Evolutionary conservation across 2,797 vertebrate genomes (phyloP).

Genomic region (Ctenochaetus hawaiiensis): DNA sequence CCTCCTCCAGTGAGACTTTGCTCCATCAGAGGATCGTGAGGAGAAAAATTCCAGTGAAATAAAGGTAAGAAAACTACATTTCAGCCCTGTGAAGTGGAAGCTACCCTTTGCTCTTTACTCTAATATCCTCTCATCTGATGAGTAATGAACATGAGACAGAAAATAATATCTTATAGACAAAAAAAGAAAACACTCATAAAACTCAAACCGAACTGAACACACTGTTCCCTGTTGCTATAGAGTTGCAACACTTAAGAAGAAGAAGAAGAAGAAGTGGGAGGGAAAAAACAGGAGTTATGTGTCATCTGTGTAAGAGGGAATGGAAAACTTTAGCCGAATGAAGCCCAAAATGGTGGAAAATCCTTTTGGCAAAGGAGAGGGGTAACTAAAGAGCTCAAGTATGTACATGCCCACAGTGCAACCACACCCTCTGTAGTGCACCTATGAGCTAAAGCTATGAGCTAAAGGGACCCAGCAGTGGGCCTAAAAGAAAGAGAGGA

Average conservation of each 20-base stretch:
- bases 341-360: conserved; percentile 16
- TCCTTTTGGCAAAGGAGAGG: conserved; percentile 2
- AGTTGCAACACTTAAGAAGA: conserved; percentile 9
- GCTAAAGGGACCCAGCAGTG: background rate
- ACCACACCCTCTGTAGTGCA: conserved; percentile 46
- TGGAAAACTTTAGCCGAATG: conserved; percentile 53
- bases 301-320: conserved; percentile 23
- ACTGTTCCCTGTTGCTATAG: background rate
- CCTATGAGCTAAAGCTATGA: background rate
- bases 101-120: conserved; percentile 8
- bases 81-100: background rate
- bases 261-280: conserved; percentile 32
- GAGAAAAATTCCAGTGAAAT: background rate
- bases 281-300: conserved; percentile 15
- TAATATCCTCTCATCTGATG: conserved; percentile 17
- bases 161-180: no score
- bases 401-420: conserved; percentile 26
- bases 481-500: background rate
- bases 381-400: background rate
- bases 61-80: background rate
- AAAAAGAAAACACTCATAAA: background rate
- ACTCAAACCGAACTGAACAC: background rate
- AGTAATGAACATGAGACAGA: conserved; percentile 27
- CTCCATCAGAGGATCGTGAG: background rate
- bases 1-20: background rate